phyloP scores from a whole-genome alignment of 2,797 vertebrate genomes.

The Leptodactylus fallax region DNA sequence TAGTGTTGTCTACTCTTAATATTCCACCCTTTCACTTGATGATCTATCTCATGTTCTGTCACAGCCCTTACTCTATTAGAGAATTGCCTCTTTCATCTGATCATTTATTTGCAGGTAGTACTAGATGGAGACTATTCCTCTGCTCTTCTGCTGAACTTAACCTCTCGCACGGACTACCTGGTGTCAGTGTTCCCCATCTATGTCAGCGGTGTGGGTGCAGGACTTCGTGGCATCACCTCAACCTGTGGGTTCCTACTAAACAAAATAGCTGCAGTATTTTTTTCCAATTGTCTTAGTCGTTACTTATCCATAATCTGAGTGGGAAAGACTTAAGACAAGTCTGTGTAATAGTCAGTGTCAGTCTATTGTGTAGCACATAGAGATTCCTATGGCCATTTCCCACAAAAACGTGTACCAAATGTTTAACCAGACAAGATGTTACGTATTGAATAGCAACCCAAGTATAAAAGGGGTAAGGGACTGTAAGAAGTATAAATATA shows the following conservation, averaged over 20 bases:
- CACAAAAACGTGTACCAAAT: not conserved
- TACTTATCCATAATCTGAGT: not conserved
- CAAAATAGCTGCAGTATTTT: not conserved
- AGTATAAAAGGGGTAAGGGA: no score
- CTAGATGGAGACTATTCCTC: slow-evolving; percentile 79
- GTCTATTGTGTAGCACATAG: not conserved
- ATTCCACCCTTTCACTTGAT: not conserved
- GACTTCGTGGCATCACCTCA: slow-evolving; percentile 84
- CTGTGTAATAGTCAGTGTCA: not conserved
- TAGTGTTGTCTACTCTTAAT: not conserved
- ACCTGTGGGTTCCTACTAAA: slow-evolving; percentile 80
- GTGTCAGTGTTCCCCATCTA: slow-evolving; percentile 88
- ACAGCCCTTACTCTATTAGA: not conserved
- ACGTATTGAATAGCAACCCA: no score
- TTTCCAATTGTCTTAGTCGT: not conserved
- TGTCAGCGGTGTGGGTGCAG: slow-evolving; percentile 75
- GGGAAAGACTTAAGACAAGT: not conserved
- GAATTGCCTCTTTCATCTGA: no score
- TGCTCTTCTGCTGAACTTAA: slow-evolving; percentile 79
- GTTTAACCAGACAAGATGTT: not conserved
- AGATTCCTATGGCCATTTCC: not conserved
- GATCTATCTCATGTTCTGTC: not conserved
- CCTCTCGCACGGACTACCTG: slow-evolving; percentile 86
- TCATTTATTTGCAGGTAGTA: slow-evolving; percentile 77
- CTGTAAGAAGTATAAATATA: no score